Evolutionary conservation across 1,140 invertebrate species (phyloP).

Genomic region (Euwallacea fornicatus): DNA sequence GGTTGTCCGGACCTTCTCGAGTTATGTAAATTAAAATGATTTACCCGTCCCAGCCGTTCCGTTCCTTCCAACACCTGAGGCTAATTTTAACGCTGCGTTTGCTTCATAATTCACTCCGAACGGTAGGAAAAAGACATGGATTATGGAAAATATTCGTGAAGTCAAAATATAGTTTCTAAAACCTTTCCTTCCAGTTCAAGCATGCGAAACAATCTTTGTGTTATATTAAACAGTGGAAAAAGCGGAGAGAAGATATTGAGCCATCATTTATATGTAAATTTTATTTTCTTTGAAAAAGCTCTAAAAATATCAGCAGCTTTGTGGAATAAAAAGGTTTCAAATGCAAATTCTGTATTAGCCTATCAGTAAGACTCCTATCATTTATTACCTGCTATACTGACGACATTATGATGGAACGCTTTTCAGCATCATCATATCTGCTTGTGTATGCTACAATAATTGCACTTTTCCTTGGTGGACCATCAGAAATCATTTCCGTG

Average conservation of each 20-base stretch:
- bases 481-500: not conserved
- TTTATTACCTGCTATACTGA: not conserved
- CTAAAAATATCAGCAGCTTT: too few species aligned
- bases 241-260: not conserved
- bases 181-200: not conserved
- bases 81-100: conserved; percentile 11
- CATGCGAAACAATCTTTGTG: not conserved
- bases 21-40: conserved; percentile 31
- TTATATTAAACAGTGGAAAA: not conserved
- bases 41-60: conserved; percentile 9
- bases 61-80: not conserved
- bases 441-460: too few species aligned
- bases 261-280: not conserved
- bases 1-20: conserved; percentile 9
- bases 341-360: too few species aligned
- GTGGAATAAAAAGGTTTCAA: too few species aligned
- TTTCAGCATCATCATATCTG: too few species aligned
- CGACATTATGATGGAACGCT: not conserved
- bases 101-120: not conserved
- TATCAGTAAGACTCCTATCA: not conserved
- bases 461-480: not conserved
- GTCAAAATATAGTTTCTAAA: not conserved
- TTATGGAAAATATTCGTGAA: too few species aligned
- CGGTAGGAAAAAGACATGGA: not conserved
- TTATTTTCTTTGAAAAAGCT: too few species aligned